Evolutionary conservation across 2,113 vertebrate genomes (phyloP), one percentile per base, ranked within the genome.

Genomic region (Glaucidium brasilianum): DNA sequence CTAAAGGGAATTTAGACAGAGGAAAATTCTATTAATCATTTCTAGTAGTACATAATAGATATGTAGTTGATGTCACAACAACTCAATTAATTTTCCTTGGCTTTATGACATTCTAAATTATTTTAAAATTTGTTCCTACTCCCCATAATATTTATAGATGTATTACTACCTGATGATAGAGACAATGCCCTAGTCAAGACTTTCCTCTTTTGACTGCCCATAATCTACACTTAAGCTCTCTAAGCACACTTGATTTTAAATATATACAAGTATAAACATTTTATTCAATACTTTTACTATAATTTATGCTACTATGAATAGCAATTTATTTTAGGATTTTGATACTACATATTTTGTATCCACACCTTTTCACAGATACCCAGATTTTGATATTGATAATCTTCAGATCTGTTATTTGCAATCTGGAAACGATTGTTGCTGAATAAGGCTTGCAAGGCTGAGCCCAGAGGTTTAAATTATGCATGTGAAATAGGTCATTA

Each of bases 1-100:
- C 19, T 76, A 62, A 83, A 85, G 62, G 15, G 35, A 76, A 86
- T 7, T 84, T 81, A 81, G 84, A 69, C 35, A 94, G 77, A 74
- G 50, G 81, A 95, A 92, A 93, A 92, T 73, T 26, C 86, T 94
- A 53, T 90, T 62, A 43, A 86, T 84, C 41, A 92, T 66, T 92
- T 85, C 62, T 82, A n/a, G 12, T 25, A 26, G 39, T 39, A 71
- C 18, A 37, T 56, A 73, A 50, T 7, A 87, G 30, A 69, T 75
- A 95, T 60, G 41, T 2, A 85, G 35, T 20, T 63, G 29, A 43
- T 73, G 20, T 45, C 71, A 71, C 14, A 88, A 88, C 10, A 74
- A 49, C 34, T 85, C 41, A 3, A 14, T 55, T 84, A 43, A 72
- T 83, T 79, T 83, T 64, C 22, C 19, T 73, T 0, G 4, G 16